These are phyloP conservation scores for Scaptomyza parva DNA, from an alignment of 2,888 invertebrate species.

Conservation along the genomic window DNA sequence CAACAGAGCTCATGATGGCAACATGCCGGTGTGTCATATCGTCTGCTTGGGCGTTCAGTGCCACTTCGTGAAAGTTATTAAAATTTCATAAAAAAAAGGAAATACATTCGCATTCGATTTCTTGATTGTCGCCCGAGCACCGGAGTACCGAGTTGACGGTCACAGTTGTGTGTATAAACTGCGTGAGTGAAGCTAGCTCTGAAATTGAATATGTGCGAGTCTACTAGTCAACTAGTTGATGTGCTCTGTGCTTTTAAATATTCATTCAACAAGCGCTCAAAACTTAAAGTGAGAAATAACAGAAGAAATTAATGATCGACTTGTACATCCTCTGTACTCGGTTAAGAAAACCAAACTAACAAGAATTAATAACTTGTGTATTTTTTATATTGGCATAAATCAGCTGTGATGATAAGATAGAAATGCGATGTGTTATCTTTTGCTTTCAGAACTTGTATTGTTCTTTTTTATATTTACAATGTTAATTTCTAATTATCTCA, in stretches of 20 bases:
- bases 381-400: background rate
- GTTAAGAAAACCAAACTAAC: background rate
- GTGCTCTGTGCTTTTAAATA: slow-evolving; percentile 53
- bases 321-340: background rate
- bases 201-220: slow-evolving; percentile 44
- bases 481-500: background rate
- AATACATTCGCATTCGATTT: slow-evolving; percentile 67
- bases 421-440: background rate
- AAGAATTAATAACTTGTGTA: background rate
- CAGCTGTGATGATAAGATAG: background rate
- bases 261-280: slow-evolving; percentile 45
- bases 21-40: slow-evolving; percentile 49
- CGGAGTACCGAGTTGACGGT: slow-evolving; percentile 34
- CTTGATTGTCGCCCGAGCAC: slow-evolving; percentile 57
- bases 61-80: slow-evolving; percentile 69
- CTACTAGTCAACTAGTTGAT: slow-evolving; percentile 29
- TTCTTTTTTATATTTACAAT: background rate
- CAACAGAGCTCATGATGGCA: slow-evolving; percentile 44
- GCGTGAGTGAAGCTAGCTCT: slow-evolving; percentile 30
- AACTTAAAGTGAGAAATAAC: slow-evolving; percentile 8
- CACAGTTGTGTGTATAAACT: slow-evolving; percentile 49
- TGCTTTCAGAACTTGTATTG: background rate
- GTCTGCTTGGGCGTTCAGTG: slow-evolving; percentile 9
- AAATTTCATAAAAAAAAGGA: slow-evolving; percentile 70
- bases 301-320: background rate